Evolutionary conservation across 2,113 vertebrate species (phyloP), one percentile per base, ranked within the genome.

Genomic region (Dinomys branickii): DNA sequence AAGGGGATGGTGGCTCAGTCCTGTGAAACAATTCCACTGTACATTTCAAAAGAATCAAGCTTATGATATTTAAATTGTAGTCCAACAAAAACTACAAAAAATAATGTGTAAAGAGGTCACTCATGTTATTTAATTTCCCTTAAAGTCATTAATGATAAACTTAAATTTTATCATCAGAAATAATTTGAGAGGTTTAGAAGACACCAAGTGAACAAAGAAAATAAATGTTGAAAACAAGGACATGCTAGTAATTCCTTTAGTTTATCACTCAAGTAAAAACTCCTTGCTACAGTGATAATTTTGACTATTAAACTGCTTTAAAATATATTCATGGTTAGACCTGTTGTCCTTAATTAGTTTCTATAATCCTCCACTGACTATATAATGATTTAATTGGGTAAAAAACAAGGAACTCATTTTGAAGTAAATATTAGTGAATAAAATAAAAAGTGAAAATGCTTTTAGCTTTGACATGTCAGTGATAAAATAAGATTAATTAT

Each of bases 401-500:
- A 85, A 69, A 88, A 24, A 56, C 20, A 63, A 67, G 8, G 58
- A 59, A 88, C 3, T 83, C 65, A 59, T 67, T 54, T 16, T 61
- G 52, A 86, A 87, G 84, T 84, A 84, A 84, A 93, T 86, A 56
- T 24, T 33, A 3, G 17, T 78, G 7, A 83, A 10, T 33, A 71
- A 81, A 92, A 92, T 52, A 90, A 69, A 54, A 88, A 56, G 19
- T 8, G 3, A 3, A 75, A 83, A 22, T 71, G 69, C 38, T 71
- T 71, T 71, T 16, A 41, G 41, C 3, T 56, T 89, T 77, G 3
- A 5, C 67, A 90, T 90, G 0, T 87, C 10, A 88, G 22, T 69
- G 5, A 85, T 80, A 16, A 90, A 54, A 94, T 90, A 78, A 96
- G 86, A 87, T 47, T 73, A 88, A 6, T 50, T 65, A 17, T 69